Base-by-base conservation (phyloP, 2,888 invertebrate genomes). In the Drosophila picticornis region DNA sequence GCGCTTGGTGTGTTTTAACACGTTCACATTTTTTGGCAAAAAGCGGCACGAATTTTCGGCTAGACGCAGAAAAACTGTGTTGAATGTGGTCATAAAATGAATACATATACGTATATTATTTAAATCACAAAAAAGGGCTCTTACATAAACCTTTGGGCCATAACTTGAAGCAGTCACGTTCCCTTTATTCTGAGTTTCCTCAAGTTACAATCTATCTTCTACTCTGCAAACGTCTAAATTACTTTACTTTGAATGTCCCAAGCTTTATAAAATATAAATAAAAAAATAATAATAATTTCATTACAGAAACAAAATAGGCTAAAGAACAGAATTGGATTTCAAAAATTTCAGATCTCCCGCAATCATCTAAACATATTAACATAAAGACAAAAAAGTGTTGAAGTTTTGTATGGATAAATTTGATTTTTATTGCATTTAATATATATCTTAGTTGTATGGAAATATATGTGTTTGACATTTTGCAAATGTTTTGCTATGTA, bases 381-480 rank as follows among this genome's bases (percentile, higher is more conserved):
- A 4, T 32, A 32, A 22, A 36, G 52, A 22, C 4, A 29, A 53
- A 53, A 38, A n/a, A 46, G 9, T 11, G 7, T 34, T 29, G 13
- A 32, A 36, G 31, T 65, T 25, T 31, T 56, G 31, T 84, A 81
- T 75, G 70, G 66, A 84, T 84, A 83, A 62, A 60, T 83, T 87
- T 75, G 59, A 65, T 65, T 57, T 76, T 85, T 85, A 85, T 87
- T 85, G 85, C 87, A 71, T 78, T 87, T 80, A 51, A 57, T 51
- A 57, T 66, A 64, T 87, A 72, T 70, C 85, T 87, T 87, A 85
- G 63, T 67, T 80, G 72, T 85, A 78, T 80, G 65, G 67, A 72
- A 80, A 80, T 74, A 67, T 46, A 29, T 65, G 66, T 75, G 61
- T 58, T 71, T 68, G 68, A 59, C 59, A 60, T 61, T 62, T 75